These are phyloP conservation scores for Ochropleura plecta DNA, from an alignment of 2,888 invertebrate species.

Conservation along the genomic window DNA sequence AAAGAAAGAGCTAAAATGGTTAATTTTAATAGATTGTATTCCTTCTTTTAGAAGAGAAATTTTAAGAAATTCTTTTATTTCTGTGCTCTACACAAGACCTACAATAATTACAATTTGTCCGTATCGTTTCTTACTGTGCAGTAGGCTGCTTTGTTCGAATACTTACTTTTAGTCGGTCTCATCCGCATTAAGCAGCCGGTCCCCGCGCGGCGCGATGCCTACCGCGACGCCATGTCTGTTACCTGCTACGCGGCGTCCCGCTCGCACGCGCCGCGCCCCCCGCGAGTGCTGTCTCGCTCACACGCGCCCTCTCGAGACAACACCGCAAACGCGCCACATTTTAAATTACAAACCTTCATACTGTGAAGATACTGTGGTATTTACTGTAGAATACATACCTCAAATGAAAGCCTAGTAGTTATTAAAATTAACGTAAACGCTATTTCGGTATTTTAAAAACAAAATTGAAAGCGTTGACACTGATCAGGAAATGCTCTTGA, in stretches of 20 bases:
- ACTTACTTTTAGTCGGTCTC: slow-evolving; percentile 15
- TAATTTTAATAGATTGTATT: neutral
- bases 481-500: slow-evolving; percentile 11
- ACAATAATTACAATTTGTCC: too few relatives aligned
- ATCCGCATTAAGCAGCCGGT: slow-evolving; percentile 27
- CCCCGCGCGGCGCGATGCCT: slow-evolving; percentile 75
- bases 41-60: neutral
- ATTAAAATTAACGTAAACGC: neutral
- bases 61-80: neutral
- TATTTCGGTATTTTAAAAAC: neutral
- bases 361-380: neutral
- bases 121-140: neutral
- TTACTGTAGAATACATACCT: neutral
- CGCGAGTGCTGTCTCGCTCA: slow-evolving; percentile 54
- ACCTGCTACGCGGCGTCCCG: slow-evolving; percentile 62
- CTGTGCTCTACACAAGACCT: neutral
- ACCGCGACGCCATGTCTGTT: slow-evolving; percentile 84
- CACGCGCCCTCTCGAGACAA: slow-evolving; percentile 34
- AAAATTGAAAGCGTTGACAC: neutral
- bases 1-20: neutral
- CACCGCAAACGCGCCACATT: slow-evolving; percentile 52
- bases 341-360: slow-evolving; percentile 24
- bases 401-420: neutral
- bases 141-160: neutral
- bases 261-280: slow-evolving; percentile 37